These are phyloP conservation scores for Ceyx melanurus DNA, from an alignment of 2,113 vertebrate genomes.

Conservation along the genomic window DNA sequence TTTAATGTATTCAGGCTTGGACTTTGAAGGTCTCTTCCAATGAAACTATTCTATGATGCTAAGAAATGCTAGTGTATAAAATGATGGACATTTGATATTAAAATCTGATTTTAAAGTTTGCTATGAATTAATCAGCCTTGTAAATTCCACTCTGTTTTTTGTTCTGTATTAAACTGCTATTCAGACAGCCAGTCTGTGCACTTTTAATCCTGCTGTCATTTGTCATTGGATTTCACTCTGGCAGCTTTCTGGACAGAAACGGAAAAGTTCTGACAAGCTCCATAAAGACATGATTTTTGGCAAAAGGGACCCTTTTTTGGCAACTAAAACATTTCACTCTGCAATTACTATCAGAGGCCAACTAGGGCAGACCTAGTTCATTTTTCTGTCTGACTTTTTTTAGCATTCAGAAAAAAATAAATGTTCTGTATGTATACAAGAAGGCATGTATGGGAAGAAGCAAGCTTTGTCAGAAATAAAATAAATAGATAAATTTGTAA, in stretches of 20 bases:
- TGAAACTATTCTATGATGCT: not conserved
- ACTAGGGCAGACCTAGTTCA: slow-evolving; percentile 21
- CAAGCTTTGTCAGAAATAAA: not conserved
- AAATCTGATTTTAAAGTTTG: not conserved
- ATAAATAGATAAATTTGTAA: not conserved
- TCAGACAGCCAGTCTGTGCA: slow-evolving; percentile 31
- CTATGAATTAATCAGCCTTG: not conserved
- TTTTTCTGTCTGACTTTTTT: slow-evolving; percentile 45
- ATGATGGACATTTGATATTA: not conserved
- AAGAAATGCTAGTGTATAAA: not conserved
- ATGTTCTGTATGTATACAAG: not conserved
- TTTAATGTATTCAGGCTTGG: not conserved
- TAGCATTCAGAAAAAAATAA: slow-evolving; percentile 24
- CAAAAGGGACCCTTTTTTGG: slow-evolving; percentile 54
- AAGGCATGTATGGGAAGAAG: not conserved
- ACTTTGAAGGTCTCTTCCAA: too few species aligned
- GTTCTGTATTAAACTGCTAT: slow-evolving; percentile 20
- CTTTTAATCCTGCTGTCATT: slow-evolving; percentile 66
- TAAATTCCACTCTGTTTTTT: slow-evolving; percentile 37
- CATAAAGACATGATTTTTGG: slow-evolving; percentile 64
- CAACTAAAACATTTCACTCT: slow-evolving; percentile 73
- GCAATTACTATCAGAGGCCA: slow-evolving; percentile 56
- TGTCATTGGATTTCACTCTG: slow-evolving; percentile 58
- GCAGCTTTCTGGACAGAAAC: slow-evolving; percentile 73
- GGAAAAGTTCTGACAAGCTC: slow-evolving; percentile 62